Conservation (phyloP, 1,140 invertebrate genomes). For the Dysdera silvatica region DNA sequence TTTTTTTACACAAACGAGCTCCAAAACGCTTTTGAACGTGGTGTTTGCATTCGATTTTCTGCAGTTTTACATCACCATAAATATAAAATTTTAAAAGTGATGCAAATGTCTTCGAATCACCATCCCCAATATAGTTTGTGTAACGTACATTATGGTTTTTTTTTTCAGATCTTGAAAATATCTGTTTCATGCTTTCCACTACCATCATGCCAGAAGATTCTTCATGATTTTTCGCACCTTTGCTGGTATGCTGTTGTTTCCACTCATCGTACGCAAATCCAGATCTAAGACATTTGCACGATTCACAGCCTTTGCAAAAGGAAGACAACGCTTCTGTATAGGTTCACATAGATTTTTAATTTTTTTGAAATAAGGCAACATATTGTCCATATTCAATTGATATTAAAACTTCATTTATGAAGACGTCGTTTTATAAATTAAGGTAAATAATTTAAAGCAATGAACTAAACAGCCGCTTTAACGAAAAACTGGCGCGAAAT, state of each 20-base stretch:
- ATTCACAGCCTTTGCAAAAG: background rate
- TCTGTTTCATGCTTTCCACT: background rate
- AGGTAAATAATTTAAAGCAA: too few species aligned
- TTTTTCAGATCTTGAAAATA: background rate
- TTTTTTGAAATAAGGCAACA: too few species aligned
- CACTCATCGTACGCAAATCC: background rate
- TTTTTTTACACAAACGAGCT: background rate
- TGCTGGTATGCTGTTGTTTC: background rate
- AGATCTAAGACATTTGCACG: background rate
- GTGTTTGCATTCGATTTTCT: background rate
- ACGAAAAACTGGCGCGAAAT: too few species aligned
- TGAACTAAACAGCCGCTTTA: too few species aligned
- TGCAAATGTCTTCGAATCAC: background rate
- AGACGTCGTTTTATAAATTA: too few species aligned
- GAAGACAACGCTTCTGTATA: background rate
- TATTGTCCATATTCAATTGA: too few species aligned
- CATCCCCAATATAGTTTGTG: background rate
- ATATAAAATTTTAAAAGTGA: background rate
- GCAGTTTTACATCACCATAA: background rate
- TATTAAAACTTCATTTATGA: too few species aligned
- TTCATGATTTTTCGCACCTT: background rate
- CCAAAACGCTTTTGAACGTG: background rate
- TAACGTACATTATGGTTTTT: too few species aligned
- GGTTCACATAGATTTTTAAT: too few species aligned
- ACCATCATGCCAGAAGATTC: background rate